Evolutionary conservation across 2,888 invertebrate genomes (phyloP).

Genomic region (Cremastobaeus sp.): DNA sequence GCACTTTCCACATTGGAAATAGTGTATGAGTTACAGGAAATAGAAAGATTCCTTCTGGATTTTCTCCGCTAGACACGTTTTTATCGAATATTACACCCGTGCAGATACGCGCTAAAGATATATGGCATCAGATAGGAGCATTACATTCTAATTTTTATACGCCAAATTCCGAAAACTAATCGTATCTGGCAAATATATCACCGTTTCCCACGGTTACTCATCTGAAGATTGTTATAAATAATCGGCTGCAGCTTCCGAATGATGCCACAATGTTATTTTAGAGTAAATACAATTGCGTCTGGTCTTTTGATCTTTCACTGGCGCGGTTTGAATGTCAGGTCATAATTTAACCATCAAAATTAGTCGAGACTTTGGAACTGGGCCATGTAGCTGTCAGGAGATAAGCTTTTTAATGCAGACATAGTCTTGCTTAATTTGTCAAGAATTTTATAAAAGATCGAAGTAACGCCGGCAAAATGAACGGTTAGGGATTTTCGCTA

Average conservation of each 20-base stretch:
- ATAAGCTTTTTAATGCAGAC: slow-evolving; percentile 26
- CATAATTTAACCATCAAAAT: slow-evolving; percentile 36
- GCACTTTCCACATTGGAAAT: background rate
- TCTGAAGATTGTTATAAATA: slow-evolving; percentile 11
- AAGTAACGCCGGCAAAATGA: too few species aligned
- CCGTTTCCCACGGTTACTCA: slow-evolving; percentile 13
- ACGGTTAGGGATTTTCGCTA: too few species aligned
- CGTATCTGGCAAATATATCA: slow-evolving; percentile 2
- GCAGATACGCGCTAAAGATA: slow-evolving; percentile 26
- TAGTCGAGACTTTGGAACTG: slow-evolving; percentile 25
- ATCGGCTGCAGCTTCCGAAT: too few species aligned
- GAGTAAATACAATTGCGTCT: slow-evolving; percentile 13
- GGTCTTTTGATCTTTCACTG: slow-evolving; percentile 26
- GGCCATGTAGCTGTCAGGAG: slow-evolving; percentile 13
- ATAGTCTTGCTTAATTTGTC: slow-evolving; percentile 26
- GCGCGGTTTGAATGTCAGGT: slow-evolving; percentile 24
- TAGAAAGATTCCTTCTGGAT: background rate
- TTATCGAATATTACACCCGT: slow-evolving; percentile 23
- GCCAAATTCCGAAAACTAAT: slow-evolving; percentile 19
- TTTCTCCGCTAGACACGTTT: background rate
- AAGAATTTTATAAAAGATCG: slow-evolving; percentile 23
- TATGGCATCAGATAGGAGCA: slow-evolving; percentile 22
- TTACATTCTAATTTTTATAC: slow-evolving; percentile 37
- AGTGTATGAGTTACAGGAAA: background rate
- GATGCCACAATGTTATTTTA: too few species aligned